A percentile compares a stretch with the other conserved stretches of the same genome.
Conservation (phyloP, 2,797 vertebrate species). For the Sphenodon punctatus region DNA sequence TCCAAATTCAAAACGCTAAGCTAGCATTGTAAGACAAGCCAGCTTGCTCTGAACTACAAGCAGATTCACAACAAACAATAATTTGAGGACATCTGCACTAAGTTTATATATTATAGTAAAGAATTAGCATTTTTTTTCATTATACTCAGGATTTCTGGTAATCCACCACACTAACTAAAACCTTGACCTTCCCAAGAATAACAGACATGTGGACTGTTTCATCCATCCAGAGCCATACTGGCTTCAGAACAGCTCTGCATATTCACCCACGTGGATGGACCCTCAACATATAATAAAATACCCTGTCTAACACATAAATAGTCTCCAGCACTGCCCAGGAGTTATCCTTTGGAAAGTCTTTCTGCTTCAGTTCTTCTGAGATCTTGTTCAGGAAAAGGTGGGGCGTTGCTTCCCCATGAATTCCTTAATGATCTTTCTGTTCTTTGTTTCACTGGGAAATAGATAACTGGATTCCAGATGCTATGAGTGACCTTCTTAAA, state of each 20-base stretch:
- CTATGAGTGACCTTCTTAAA: background rate
- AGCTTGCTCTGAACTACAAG: background rate
- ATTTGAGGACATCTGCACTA: background rate
- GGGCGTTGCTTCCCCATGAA: background rate
- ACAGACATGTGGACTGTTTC: background rate
- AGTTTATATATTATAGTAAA: background rate
- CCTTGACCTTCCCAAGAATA: background rate
- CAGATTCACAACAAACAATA: background rate
- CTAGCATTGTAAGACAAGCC: background rate
- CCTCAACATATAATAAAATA: too few species aligned
- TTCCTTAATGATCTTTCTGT: background rate
- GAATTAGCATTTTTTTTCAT: background rate
- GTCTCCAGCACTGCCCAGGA: background rate
- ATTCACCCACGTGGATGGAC: too few species aligned
- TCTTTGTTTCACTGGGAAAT: background rate
- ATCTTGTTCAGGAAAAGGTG: background rate
- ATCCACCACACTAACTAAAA: background rate
- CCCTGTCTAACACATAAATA: background rate
- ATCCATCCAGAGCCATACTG: background rate
- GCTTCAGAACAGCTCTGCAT: too few species aligned
- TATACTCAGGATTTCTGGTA: background rate
- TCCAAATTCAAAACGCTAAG: background rate
- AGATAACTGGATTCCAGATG: background rate
- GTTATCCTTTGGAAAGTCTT: background rate
- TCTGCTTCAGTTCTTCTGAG: accelerated